Evolutionary conservation across 1,140 invertebrate species (phyloP).

Genomic region (Procambarus virginalis): DNA sequence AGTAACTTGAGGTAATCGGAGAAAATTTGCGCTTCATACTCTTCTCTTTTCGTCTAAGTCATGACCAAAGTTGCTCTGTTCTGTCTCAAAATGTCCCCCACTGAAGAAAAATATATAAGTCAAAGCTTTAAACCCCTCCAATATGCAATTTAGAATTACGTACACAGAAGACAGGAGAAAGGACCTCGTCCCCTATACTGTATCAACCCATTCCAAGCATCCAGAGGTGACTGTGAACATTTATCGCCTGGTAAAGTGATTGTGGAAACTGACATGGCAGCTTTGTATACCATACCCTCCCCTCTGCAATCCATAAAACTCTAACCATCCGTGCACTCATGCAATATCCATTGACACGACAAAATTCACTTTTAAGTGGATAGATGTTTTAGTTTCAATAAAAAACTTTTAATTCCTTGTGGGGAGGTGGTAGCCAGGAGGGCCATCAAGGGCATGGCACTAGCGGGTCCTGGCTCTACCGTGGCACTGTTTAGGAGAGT

Average conservation of each 20-base stretch:
- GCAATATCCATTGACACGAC: constrained; percentile 7
- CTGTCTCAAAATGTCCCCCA: no score
- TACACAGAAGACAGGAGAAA: no score
- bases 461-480: not conserved
- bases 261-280: constrained; percentile 14
- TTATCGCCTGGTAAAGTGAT: constrained; percentile 36
- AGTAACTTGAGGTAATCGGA: no score
- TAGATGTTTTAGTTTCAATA: constrained; percentile 19
- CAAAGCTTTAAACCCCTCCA: no score
- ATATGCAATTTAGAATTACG: no score
- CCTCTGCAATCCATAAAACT: constrained; percentile 13
- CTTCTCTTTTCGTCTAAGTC: no score
- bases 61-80: no score
- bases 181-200: not conserved
- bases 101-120: no score
- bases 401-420: constrained; percentile 17
- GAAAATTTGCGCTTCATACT: no score
- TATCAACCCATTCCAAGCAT: not conserved
- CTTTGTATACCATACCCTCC: constrained; percentile 3
- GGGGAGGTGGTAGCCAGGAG: not conserved
- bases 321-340: constrained; percentile 1
- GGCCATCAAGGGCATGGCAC: not conserved
- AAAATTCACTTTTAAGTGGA: constrained; percentile 38
- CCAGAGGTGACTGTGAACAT: not conserved
- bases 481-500: not conserved